Evolutionary conservation across 1,140 invertebrate genomes (phyloP), one percentile per base, ranked within the genome.

Genomic region (Eupristina koningsbergeri): DNA sequence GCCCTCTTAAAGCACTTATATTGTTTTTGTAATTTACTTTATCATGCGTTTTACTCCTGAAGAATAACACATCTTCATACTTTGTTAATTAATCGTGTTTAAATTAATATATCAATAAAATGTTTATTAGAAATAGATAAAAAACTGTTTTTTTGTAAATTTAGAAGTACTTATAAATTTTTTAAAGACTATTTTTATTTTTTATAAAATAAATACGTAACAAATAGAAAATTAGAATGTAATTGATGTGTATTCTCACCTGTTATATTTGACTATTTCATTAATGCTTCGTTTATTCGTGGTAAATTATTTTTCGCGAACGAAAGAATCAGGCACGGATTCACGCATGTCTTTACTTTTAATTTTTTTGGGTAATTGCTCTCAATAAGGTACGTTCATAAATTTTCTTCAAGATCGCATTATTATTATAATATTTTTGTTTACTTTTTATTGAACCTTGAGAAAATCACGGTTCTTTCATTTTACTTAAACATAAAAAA

Each of bases 1-100:
- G 86, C 86, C 88, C 86, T 82, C 78, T 86, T 85, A 86, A 87
- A 85, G 84, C 85, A 81, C 86, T 87, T 83, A 71, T 76, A 87
- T 81, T 83, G 58, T 83, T 76, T 85, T 87, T 85, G 86, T 88
- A 58, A 61, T 87, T 85, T 79, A 64, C 81, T 86, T 83, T 87
- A 87, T 73, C 78, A 87, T 78, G 58, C 78, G 84, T 85, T 85
- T 86, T 61, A 84, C 84, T 81, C 67, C 69, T 29, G 83, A 74
- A 79, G 80, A 84, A 85, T 85, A 47, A 77, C 47, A 87, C 63
- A 83, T 53, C 47, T 77, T 22, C 13, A 76, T 47, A 47, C 19
- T n/a, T 73, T 47, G 7, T 41, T 19, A 81, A 80, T 74, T 67
- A n/a, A 45, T 53, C 41, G 9, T 67, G 31, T 75, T 69, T 22